Conservation (phyloP, 2,797 vertebrate genomes). For the Ceryle rudis region DNA sequence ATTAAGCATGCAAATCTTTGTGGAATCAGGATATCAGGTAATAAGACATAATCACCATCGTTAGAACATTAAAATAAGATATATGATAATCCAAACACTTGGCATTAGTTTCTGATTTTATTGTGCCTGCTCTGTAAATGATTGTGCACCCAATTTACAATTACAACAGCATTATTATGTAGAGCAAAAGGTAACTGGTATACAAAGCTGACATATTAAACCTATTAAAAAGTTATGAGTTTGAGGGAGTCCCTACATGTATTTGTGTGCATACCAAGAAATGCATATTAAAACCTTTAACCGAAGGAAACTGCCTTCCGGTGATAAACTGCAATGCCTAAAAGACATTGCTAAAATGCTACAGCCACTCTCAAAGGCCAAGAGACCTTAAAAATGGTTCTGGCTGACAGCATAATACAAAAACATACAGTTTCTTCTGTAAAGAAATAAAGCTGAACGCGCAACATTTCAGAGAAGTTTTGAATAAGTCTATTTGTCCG, state of each 20-base stretch:
- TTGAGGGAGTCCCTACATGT: slow-evolving; percentile 44
- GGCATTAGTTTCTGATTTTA: slow-evolving; percentile 18
- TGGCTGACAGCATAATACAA: slow-evolving; percentile 68
- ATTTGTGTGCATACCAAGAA: slow-evolving; percentile 55
- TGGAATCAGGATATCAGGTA: neutral
- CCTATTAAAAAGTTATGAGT: slow-evolving; percentile 60
- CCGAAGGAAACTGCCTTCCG: slow-evolving; percentile 63
- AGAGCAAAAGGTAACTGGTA: slow-evolving; percentile 52
- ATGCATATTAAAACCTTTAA: slow-evolving; percentile 62
- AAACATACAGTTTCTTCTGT: slow-evolving; percentile 76
- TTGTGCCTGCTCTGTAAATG: slow-evolving; percentile 21
- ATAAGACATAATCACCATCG: neutral
- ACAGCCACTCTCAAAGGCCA: slow-evolving; percentile 59
- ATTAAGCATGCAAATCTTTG: neutral
- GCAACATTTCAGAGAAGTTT: slow-evolving; percentile 76
- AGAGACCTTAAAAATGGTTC: slow-evolving; percentile 75
- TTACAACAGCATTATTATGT: slow-evolving; percentile 48
- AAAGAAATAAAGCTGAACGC: slow-evolving; percentile 78
- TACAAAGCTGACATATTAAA: slow-evolving; percentile 57
- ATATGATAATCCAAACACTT: neutral
- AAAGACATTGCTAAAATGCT: slow-evolving; percentile 61
- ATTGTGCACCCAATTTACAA: slow-evolving; percentile 10
- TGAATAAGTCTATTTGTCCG: slow-evolving; percentile 82
- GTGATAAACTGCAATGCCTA: slow-evolving; percentile 59
- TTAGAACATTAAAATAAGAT: slow-evolving; percentile 22